A percentile compares a stretch with the other conserved stretches of the same genome.
Conservation (phyloP, 2,113 vertebrate genomes). For the Sylvia atricapilla region DNA sequence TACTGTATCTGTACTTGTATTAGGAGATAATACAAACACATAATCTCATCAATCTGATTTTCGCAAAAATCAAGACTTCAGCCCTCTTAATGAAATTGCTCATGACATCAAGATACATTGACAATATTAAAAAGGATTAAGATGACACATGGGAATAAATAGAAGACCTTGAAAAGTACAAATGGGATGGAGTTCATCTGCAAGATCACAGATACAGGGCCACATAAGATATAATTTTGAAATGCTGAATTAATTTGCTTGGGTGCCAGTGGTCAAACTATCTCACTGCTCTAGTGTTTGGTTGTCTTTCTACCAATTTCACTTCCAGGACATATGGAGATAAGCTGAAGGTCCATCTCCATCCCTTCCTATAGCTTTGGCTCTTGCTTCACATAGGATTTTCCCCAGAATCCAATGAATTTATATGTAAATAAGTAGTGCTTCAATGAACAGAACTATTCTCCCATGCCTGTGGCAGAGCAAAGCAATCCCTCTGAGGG, state of each 20-base stretch:
- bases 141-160: not conserved
- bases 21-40: not conserved
- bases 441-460: not conserved
- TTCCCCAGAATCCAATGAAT: not conserved
- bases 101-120: not conserved
- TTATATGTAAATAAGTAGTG: not conserved
- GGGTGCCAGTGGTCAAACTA: not conserved
- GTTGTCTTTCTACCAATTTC: not conserved
- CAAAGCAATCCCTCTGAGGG: not conserved
- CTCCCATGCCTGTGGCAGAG: not conserved
- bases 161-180: not conserved
- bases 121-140: not conserved
- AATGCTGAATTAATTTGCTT: not conserved
- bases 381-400: not conserved
- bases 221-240: not conserved
- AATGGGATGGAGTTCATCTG: not conserved
- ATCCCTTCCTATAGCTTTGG: not conserved
- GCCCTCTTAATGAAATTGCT: not conserved
- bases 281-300: rapidly evolving
- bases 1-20: not conserved
- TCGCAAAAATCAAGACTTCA: not conserved
- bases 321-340: not conserved
- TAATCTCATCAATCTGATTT: not conserved
- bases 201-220: not conserved
- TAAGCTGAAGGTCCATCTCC: not conserved